Evolutionary conservation across 1,140 invertebrate species (phyloP).

Genomic region (Dendroctonus valens): DNA sequence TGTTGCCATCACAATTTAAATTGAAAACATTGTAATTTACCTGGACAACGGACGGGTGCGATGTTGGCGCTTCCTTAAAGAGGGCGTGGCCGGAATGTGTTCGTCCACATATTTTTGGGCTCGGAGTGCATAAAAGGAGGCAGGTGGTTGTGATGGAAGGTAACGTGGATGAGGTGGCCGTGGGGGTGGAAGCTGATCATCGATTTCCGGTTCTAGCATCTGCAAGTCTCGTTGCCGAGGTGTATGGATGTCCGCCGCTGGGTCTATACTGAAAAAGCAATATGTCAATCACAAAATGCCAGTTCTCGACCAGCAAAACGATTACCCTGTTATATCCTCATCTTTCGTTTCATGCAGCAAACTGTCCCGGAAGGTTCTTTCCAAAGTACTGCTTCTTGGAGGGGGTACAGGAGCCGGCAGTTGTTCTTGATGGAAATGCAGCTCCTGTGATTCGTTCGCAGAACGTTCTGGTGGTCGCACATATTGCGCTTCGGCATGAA

Average conservation of each 20-base stretch:
- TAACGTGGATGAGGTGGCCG: slow-evolving; percentile 56
- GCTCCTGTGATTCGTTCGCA: not conserved
- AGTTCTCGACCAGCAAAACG: no score
- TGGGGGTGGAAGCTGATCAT: slow-evolving; percentile 53
- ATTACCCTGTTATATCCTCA: no score
- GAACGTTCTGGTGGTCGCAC: not conserved
- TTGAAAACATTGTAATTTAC: no score
- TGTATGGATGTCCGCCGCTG: no score
- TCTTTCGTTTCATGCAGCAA: no score
- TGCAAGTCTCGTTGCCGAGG: not conserved
- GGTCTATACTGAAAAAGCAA: not conserved
- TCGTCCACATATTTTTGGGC: slow-evolving; percentile 56
- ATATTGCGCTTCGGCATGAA: not conserved
- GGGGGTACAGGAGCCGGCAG: slow-evolving; percentile 21
- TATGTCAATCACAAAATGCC: not conserved
- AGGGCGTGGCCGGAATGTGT: slow-evolving; percentile 47
- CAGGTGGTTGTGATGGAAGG: slow-evolving; percentile 46
- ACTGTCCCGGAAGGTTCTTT: not conserved
- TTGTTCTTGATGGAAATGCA: not conserved
- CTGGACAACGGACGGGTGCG: slow-evolving; percentile 44
- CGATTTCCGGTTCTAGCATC: slow-evolving; percentile 39
- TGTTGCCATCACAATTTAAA: no score
- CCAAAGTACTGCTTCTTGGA: slow-evolving; percentile 13
- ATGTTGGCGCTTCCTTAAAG: slow-evolving; percentile 43
- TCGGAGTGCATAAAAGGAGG: slow-evolving; percentile 46